These are phyloP conservation scores for Engystomops pustulosus DNA, from an alignment of 2,113 vertebrate genomes.

Conservation along the genomic window DNA sequence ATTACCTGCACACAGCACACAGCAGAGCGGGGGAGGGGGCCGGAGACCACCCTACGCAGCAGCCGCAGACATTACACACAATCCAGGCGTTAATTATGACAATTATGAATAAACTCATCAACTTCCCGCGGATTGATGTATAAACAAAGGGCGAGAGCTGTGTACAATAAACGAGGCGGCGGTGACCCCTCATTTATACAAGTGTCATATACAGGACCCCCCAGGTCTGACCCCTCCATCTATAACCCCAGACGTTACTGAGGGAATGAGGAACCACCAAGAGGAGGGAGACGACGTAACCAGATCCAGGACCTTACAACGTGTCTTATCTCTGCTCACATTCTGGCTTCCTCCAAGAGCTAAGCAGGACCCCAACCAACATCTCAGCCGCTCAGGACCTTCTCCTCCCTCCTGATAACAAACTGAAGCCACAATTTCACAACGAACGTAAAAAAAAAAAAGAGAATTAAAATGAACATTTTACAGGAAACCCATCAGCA, in stretches of 20 bases:
- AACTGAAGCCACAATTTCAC: not conserved
- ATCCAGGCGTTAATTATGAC: constrained; percentile 29
- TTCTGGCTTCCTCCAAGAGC: constrained; percentile 17
- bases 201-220: constrained; percentile 32
- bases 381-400: not conserved
- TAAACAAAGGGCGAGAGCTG: constrained; percentile 41
- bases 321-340: constrained; percentile 33
- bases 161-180: constrained; percentile 18
- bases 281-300: too few relatives aligned
- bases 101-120: constrained; percentile 36
- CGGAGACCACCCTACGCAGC: too few relatives aligned
- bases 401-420: not conserved
- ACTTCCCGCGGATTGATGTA: constrained; percentile 37
- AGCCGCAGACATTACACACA: too few relatives aligned
- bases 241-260: not conserved
- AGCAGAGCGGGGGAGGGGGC: too few relatives aligned
- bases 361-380: not conserved
- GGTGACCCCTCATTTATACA: constrained; percentile 40
- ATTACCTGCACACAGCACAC: too few relatives aligned
- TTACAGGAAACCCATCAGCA: too few relatives aligned
- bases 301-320: too few relatives aligned
- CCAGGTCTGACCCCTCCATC: not conserved
- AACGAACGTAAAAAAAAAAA: not conserved
- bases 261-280: too few relatives aligned
- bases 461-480: too few relatives aligned